These are phyloP conservation scores for Glaucopsyche alexis DNA, from an alignment of 2,888 invertebrate genomes.

Conservation along the genomic window DNA sequence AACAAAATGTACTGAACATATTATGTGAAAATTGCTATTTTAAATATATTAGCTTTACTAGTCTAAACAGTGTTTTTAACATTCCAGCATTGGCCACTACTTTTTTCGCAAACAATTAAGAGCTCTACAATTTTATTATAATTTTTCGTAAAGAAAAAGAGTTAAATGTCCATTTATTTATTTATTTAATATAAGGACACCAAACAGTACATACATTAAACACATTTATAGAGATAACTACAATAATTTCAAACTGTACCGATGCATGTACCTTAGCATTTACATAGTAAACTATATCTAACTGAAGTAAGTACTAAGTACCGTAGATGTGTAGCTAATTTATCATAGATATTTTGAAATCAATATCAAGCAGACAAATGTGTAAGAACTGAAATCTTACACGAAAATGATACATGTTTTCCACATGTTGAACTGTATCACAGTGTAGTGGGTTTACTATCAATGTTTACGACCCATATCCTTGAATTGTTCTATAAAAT, in stretches of 20 bases:
- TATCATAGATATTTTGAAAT: neutral
- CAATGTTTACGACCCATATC: constrained; percentile 49
- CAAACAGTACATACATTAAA: too few species aligned
- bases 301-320: too few species aligned
- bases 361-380: neutral
- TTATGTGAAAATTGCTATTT: neutral
- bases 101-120: neutral
- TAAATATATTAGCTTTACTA: constrained; percentile 27
- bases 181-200: too few species aligned
- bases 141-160: too few species aligned
- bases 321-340: neutral
- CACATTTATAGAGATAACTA: too few species aligned
- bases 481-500: constrained; percentile 22
- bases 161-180: too few species aligned
- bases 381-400: neutral
- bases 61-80: neutral
- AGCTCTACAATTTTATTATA: too few species aligned
- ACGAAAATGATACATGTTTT: constrained; percentile 5
- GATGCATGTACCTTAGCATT: too few species aligned
- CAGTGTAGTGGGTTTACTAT: constrained; percentile 38
- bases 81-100: neutral
- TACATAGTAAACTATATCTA: too few species aligned
- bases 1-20: constrained; percentile 31
- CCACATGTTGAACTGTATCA: constrained; percentile 10
- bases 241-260: too few species aligned